phyloP scores from a whole-genome alignment of 1,140 invertebrate species.

The Helicoverpa armigera region DNA sequence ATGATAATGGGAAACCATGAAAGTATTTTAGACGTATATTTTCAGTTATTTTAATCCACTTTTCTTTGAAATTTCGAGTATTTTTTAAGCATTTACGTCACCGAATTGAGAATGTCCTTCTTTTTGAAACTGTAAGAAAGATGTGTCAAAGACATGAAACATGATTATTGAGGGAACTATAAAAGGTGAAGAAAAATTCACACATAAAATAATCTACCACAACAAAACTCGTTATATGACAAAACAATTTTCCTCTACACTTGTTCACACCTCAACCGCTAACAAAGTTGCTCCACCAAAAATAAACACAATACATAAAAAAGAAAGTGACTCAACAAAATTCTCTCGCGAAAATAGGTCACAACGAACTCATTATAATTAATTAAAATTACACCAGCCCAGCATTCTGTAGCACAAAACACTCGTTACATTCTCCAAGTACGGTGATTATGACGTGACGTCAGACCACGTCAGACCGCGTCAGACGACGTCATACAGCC shows the following conservation, averaged over 20 bases:
- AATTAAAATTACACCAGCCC: slow-evolving; percentile 34
- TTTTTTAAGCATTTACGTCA: no score
- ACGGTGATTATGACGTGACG: not conserved
- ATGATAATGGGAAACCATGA: slow-evolving; percentile 27
- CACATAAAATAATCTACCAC: not conserved
- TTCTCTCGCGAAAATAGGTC: slow-evolving; percentile 14
- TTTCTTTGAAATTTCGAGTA: no score
- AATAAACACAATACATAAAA: not conserved
- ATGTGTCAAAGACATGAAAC: no score
- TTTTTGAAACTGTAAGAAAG: no score
- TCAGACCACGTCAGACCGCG: no score
- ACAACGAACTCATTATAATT: slow-evolving; percentile 26
- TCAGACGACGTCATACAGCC: slow-evolving; percentile 1
- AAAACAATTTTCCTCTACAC: not conserved
- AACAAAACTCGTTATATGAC: not conserved
- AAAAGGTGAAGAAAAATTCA: not conserved
- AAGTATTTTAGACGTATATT: slow-evolving; percentile 3
- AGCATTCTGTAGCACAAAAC: slow-evolving; percentile 5
- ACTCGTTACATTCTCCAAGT: slow-evolving; percentile 14
- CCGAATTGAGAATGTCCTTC: no score
- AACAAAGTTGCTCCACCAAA: not conserved
- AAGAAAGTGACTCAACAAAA: slow-evolving; percentile 6
- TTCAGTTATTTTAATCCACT: no score
- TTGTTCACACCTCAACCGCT: not conserved
- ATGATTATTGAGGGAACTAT: no score